Evolutionary conservation across 2,113 vertebrate genomes (phyloP).

Genomic region (Merops nubicus): DNA sequence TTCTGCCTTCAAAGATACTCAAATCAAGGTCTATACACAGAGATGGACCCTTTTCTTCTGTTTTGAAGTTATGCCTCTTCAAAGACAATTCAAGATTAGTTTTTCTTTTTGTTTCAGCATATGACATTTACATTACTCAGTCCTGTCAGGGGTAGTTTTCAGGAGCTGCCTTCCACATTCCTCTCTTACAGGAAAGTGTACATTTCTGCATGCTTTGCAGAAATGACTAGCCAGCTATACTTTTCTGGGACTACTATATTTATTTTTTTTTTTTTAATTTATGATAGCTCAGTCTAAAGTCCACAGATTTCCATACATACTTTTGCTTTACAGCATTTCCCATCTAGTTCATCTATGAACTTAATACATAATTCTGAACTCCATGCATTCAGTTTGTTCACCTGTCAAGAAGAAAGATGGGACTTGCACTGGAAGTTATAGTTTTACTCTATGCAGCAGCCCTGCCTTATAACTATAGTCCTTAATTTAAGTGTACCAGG

Average conservation of each 20-base stretch:
- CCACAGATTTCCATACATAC: neutral
- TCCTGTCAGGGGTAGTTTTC: neutral
- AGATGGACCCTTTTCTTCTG: neutral
- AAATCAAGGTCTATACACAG: neutral
- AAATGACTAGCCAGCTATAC: neutral
- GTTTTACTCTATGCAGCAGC: neutral
- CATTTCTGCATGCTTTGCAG: neutral
- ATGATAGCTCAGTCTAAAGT: neutral
- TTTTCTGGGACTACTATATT: neutral
- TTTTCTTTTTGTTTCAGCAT: neutral
- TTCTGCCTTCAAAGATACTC: neutral
- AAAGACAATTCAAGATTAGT: neutral
- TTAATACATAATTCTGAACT: neutral
- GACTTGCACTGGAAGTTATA: neutral
- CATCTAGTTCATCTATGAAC: neutral
- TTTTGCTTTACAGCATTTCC: neutral
- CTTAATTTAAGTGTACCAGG: neutral
- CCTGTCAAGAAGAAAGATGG: neutral
- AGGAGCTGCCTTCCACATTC: neutral
- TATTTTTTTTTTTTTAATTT: neutral
- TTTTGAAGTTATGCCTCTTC: neutral
- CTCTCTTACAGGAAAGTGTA: neutral
- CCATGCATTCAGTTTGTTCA: neutral
- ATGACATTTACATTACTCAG: neutral
- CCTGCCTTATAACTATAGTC: neutral